Conservation (phyloP, 92 coral and sea anemone species). For the Porites lobata region DNA sequence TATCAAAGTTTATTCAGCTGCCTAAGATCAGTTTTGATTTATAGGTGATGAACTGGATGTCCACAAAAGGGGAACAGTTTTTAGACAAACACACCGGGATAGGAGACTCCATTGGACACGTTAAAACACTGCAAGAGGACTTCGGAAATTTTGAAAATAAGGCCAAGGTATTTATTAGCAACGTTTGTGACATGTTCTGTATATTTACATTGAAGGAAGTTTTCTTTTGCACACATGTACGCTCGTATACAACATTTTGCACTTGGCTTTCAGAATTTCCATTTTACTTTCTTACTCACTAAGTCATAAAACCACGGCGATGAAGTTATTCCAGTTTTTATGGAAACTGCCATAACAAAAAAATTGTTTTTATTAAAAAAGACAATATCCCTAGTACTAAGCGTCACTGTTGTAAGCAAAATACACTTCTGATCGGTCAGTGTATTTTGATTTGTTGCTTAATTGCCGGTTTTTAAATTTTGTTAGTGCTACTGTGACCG, state of each 20-base stretch:
- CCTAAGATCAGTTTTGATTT: not conserved
- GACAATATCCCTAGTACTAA: no score
- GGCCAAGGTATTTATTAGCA: slow-evolving; percentile 80
- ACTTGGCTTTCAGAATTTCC: no score
- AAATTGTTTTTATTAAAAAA: no score
- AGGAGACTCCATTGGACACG: slow-evolving; percentile 95
- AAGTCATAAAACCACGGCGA: no score
- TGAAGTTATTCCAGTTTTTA: no score
- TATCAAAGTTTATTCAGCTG: no score
- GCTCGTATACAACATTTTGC: no score
- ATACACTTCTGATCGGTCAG: no score
- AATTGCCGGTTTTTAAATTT: not conserved
- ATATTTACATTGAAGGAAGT: not conserved
- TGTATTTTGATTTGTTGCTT: no score
- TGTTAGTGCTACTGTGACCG: slow-evolving; percentile 83
- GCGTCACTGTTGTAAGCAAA: no score
- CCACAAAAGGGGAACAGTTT: slow-evolving; percentile 80
- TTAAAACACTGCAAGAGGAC: slow-evolving; percentile 82
- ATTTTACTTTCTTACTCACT: no score
- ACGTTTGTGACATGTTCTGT: not conserved
- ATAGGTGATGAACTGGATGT: slow-evolving; percentile 87
- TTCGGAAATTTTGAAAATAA: slow-evolving; percentile 83
- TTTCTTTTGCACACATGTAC: not conserved
- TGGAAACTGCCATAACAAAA: no score
- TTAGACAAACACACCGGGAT: slow-evolving; percentile 86